Evolutionary conservation across 53 echinoderm and acorn worm species (phyloP).

Genomic region (Echinometra lucunter): DNA sequence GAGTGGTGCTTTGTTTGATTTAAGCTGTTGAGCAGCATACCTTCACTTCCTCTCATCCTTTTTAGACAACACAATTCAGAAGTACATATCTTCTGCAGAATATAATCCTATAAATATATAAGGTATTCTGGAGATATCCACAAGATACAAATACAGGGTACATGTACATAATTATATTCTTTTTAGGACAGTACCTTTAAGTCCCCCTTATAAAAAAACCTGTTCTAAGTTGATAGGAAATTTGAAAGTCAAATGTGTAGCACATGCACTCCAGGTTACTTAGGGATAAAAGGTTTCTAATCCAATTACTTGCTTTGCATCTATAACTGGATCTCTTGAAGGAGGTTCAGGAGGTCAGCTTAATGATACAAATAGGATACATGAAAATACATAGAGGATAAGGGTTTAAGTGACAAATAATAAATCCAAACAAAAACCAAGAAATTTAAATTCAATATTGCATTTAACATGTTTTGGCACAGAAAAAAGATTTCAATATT

Average conservation of each 20-base stretch:
- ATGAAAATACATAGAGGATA: background rate
- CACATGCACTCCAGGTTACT: slow-evolving; percentile 9
- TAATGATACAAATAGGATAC: background rate
- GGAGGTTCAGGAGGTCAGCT: slow-evolving; percentile 16
- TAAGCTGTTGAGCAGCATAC: slow-evolving; percentile 7
- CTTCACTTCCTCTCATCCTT: background rate
- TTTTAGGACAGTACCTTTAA: no score
- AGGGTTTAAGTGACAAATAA: background rate
- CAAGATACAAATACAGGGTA: no score
- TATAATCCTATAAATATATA: no score
- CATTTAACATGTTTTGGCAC: no score
- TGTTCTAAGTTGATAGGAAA: background rate
- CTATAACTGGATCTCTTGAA: slow-evolving; percentile 24
- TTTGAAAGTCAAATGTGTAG: background rate
- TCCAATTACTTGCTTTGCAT: slow-evolving; percentile 47
- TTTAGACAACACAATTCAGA: background rate
- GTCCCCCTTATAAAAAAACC: no score
- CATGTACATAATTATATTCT: no score
- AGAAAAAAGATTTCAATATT: no score
- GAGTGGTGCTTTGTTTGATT: background rate
- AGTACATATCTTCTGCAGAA: background rate
- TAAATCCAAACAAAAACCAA: no score
- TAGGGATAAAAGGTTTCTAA: slow-evolving; percentile 53
- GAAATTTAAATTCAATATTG: no score
- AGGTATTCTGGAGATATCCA: no score